phyloP scores from a whole-genome alignment of 1,140 invertebrate genomes.

The Notospermus geniculatus region DNA sequence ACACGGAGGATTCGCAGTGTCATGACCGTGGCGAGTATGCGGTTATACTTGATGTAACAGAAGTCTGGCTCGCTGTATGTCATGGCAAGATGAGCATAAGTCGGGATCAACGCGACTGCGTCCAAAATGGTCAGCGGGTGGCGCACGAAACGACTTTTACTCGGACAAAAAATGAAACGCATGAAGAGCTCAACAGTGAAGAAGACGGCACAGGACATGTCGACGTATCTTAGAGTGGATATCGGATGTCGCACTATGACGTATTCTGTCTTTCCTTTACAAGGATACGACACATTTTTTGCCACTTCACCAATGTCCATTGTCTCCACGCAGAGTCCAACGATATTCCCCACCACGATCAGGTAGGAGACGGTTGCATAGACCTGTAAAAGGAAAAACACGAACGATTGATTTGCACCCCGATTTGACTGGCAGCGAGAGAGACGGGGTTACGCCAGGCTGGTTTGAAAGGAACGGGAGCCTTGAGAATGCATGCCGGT shows the following conservation, averaged over 20 bases:
- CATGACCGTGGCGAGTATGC: slow-evolving; percentile 16
- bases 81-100: slow-evolving; percentile 49
- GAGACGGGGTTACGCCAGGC: no score
- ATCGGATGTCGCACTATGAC: not conserved
- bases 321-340: slow-evolving; percentile 25
- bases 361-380: slow-evolving; percentile 21
- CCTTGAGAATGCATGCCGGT: no score
- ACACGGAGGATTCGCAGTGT: slow-evolving; percentile 49
- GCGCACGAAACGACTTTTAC: slow-evolving; percentile 53
- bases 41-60: not conserved
- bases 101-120: slow-evolving; percentile 57
- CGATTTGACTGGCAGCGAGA: no score
- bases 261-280: not conserved
- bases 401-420: no score
- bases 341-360: slow-evolving; percentile 21
- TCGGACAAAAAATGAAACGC: slow-evolving; percentile 55
- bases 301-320: slow-evolving; percentile 5
- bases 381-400: slow-evolving; percentile 9
- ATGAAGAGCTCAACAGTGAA: slow-evolving; percentile 57
- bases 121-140: slow-evolving; percentile 59
- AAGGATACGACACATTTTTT: not conserved
- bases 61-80: no score
- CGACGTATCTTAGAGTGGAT: slow-evolving; percentile 19
- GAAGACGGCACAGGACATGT: slow-evolving; percentile 56
- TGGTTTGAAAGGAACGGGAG: no score